Percentiles rank a stretch among this genome's conserved stretches.
Evolutionary conservation across 1,140 invertebrate species (phyloP).

Genomic region (Aricia agestis): DNA sequence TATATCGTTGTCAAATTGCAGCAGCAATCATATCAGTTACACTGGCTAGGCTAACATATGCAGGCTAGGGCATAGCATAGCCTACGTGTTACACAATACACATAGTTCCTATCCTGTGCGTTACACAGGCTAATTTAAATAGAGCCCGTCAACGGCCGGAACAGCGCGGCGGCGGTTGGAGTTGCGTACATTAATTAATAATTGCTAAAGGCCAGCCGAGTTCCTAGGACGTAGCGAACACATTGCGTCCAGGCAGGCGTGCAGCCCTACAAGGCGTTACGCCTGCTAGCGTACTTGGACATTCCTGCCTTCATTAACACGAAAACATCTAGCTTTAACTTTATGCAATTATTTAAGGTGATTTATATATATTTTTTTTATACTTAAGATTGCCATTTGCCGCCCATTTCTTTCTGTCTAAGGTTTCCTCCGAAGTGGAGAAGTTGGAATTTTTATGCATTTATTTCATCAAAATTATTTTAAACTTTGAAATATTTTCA

Average conservation of each 20-base stretch:
- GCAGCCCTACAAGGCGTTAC: neutral
- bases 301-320: neutral
- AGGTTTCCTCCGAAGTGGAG: no score
- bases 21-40: no score
- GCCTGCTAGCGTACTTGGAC: neutral
- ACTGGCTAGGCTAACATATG: no score
- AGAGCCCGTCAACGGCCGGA: constrained; percentile 6
- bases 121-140: neutral
- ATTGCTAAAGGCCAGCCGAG: constrained; percentile 42
- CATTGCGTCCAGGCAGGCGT: constrained; percentile 11
- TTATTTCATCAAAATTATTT: no score
- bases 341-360: neutral
- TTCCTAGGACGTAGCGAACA: constrained; percentile 22
- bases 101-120: neutral
- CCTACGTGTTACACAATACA: no score
- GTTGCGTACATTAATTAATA: constrained; percentile 27
- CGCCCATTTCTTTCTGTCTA: no score
- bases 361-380: neutral
- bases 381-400: no score
- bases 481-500: no score
- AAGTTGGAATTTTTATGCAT: no score
- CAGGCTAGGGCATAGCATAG: no score
- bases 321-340: neutral
- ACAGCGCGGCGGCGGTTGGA: constrained; percentile 26
- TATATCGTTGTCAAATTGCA: no score